phyloP scores from a whole-genome alignment of 1,140 invertebrate genomes.

The Aphaenogaster floridana region DNA sequence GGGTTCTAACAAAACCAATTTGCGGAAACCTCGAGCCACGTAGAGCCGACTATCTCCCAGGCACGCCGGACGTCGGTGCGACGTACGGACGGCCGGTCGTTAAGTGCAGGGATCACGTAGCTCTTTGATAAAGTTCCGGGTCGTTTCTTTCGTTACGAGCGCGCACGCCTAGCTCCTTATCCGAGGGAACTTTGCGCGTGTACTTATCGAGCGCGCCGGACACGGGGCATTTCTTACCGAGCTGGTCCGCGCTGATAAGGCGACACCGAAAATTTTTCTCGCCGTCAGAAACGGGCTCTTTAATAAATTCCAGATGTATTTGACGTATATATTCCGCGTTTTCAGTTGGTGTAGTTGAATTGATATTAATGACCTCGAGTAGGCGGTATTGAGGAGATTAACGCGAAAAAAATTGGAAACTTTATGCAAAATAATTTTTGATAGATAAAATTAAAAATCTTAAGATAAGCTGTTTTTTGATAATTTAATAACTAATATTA shows the following conservation, averaged over 20 bases:
- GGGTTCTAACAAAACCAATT: slow-evolving; percentile 75
- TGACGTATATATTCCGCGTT: slow-evolving; percentile 19
- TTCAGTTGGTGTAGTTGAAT: neutral
- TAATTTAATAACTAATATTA: neutral
- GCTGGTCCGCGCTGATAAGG: slow-evolving; percentile 70
- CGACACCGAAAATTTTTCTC: slow-evolving; percentile 64
- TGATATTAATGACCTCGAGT: neutral
- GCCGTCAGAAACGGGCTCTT: slow-evolving; percentile 43
- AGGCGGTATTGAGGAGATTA: neutral
- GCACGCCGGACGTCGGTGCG: slow-evolving; percentile 54
- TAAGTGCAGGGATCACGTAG: slow-evolving; percentile 78
- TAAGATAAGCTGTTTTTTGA: neutral
- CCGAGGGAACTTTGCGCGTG: slow-evolving; percentile 69
- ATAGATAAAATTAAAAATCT: neutral
- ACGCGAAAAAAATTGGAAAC: neutral
- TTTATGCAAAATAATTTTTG: neutral
- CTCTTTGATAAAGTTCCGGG: slow-evolving; percentile 76
- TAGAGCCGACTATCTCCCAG: slow-evolving; percentile 68
- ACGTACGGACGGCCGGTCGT: slow-evolving; percentile 67
- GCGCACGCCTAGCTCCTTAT: slow-evolving; percentile 68
- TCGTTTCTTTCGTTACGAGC: slow-evolving; percentile 77
- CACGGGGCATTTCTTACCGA: slow-evolving; percentile 47
- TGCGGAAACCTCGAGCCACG: slow-evolving; percentile 73
- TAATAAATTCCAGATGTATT: slow-evolving; percentile 42
- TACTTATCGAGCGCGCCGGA: slow-evolving; percentile 65